Evolutionary conservation across 92 coral and sea anemone species (phyloP), one percentile per base, ranked within the genome.

Genomic region (Montipora capitata): DNA sequence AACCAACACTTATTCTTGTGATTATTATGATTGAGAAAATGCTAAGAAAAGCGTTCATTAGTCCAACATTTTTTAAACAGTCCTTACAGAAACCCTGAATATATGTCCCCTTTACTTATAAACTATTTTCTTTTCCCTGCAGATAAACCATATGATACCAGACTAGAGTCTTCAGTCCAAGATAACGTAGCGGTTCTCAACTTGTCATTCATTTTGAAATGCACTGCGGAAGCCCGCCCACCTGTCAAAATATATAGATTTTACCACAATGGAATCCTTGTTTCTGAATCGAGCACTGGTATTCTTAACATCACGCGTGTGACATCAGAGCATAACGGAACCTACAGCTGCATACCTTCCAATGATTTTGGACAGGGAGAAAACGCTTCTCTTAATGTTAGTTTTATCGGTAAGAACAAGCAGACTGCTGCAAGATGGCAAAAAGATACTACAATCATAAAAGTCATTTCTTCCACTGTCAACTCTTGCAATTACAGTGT

Each of bases 331-430:
- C 85, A 91, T 62, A 82, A 76, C 14, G 99, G 98, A 44, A 71
- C 91, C 13, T 96, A 94, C 74, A 89, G 78, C 40, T 97, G 99
- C 66, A 90, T 92, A 2, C 90, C 99, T 27, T 95, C 76, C 76
- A 97, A 97, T 77, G 85, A 83, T 9, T 75, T 92, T 72, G 99
- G 99, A 10, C 58, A 56, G 12, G 94, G 98, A 45, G 66, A 66
- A 42, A 79, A 68, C 13, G 92, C 94, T 5, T 44, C 90, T 3
- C 48, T 89, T 4, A 74, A 78, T 14, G 84, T 95, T 1, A 42
- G 65, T 3, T 64, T 88, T 63, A 76, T 81, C 59, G 96, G 98
- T 95, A 74, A 78, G 92, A 87, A 64, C n/a, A 9, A 10, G 52
- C 35, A 27, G 2, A 27, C 2, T 27, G 35, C 0, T 27, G 35